A percentile compares a stretch with the other conserved stretches of the same genome.
phyloP scores from a whole-genome alignment of 2,113 vertebrate species.

The Atractosteus spatula region DNA sequence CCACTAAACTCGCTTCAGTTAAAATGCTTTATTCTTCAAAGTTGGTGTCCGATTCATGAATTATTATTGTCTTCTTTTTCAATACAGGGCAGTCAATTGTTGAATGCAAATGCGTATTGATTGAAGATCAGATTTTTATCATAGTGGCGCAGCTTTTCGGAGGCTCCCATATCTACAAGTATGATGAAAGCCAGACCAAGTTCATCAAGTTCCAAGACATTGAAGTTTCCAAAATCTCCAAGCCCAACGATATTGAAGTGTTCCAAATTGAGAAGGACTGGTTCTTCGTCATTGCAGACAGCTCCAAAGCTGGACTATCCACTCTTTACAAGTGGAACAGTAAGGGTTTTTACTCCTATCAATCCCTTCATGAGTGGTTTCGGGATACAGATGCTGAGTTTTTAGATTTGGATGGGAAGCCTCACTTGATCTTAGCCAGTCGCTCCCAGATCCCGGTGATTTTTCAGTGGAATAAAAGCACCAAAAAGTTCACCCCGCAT shows the following conservation, averaged over 20 bases:
- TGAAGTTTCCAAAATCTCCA: conserved; percentile 92
- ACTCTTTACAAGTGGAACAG: conserved; percentile 97
- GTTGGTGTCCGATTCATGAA: neutral
- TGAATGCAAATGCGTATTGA: conserved; percentile 91
- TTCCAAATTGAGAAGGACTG: conserved; percentile 89
- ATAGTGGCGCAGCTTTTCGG: conserved; percentile 97
- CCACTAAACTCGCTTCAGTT: too few species aligned
- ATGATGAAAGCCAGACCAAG: conserved; percentile 91
- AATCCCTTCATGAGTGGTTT: conserved; percentile 96
- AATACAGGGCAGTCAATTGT: conserved; percentile 91
- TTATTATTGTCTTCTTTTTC: conserved; percentile 31
- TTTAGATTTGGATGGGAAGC: conserved; percentile 85
- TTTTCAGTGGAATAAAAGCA: conserved; percentile 89
- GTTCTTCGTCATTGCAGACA: conserved; percentile 94
- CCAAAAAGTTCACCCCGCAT: conserved; percentile 85
- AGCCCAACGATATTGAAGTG: conserved; percentile 93
- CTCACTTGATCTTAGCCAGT: conserved; percentile 88
- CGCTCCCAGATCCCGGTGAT: conserved; percentile 94
- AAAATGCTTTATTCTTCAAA: too few species aligned
- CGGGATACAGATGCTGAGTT: conserved; percentile 93
- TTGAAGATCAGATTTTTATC: conserved; percentile 91
- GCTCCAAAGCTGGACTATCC: conserved; percentile 93
- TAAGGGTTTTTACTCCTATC: conserved; percentile 94
- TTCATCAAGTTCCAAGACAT: conserved; percentile 98
- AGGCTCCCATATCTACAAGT: conserved; percentile 95